These are phyloP conservation scores for Drosophila gunungcola DNA, from an alignment of 1,140 invertebrate species.

Conservation along the genomic window DNA sequence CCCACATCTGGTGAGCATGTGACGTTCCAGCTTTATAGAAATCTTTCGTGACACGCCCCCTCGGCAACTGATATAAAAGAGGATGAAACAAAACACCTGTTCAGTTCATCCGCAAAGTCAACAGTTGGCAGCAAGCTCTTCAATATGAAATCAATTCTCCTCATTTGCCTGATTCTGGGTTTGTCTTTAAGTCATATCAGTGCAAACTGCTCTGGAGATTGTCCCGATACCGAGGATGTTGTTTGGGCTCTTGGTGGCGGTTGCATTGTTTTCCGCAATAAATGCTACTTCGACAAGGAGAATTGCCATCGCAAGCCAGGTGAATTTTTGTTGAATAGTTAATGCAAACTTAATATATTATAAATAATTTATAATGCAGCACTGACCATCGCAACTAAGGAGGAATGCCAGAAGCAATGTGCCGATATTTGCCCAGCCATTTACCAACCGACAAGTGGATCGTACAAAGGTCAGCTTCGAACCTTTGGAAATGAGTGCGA, in stretches of 20 bases:
- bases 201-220: constrained; percentile 39
- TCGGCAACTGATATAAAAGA: neutral
- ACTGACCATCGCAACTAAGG: constrained; percentile 41
- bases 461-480: constrained; percentile 23
- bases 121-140: neutral
- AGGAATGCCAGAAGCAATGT: constrained; percentile 57
- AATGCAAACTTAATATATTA: neutral
- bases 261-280: constrained; percentile 62
- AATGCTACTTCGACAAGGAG: constrained; percentile 60
- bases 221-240: constrained; percentile 66
- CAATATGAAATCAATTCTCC: constrained; percentile 43
- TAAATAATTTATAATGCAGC: constrained; percentile 16
- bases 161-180: constrained; percentile 20
- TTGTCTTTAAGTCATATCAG: constrained; percentile 44
- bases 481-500: constrained; percentile 49
- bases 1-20: constrained; percentile 2
- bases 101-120: neutral
- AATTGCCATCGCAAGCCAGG: constrained; percentile 37
- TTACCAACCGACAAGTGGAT: constrained; percentile 27
- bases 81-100: neutral
- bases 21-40: neutral
- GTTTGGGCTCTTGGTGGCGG: constrained; percentile 58
- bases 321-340: neutral
- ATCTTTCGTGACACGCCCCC: neutral
- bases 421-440: constrained; percentile 10